Evolutionary conservation across 2,888 invertebrate genomes (phyloP), one percentile per base, ranked within the genome.

Genomic region (Thereva nobilitata): DNA sequence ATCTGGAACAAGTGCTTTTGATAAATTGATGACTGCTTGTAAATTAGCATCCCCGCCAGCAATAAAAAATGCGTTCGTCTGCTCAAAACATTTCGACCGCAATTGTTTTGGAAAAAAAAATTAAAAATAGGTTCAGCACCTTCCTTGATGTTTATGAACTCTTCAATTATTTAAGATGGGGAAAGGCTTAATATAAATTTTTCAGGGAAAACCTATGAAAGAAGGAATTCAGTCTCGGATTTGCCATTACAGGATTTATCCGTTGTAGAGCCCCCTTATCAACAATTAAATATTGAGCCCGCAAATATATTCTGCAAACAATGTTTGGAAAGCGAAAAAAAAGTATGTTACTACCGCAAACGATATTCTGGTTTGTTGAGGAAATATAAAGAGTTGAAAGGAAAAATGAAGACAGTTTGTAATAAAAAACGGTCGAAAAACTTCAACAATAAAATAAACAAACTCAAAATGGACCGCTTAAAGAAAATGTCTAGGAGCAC

Each of bases 281-380:
- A 7, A 7, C 3, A 5, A 45, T 9, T 10, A 10, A 9, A 45
- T 45, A 5, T 9, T 10, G 45, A 45, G 10, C 5, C 10, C 5
- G 1, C 9, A 1, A n/a, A 5, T 10, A 7, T n/a, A 9, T 34
- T 4, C 34, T 66, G 66, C n/a, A 12, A 66, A 6, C 37, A 34
- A 34, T 66, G 66, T 44, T 50, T 56, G 5, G 34, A 57, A 42
- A 49, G 50, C 12, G 38, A 47, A 57, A 49, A 66, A 54, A 50
- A 44, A 12, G 42, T 55, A 8, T 9, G 6, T 35, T 55, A 7
- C 3, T 65, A 64, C 44, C 41, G 42, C 4, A 45, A 37, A 42
- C 38, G 55, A 40, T 55, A 55, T 37, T 5, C 34, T 34, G 45
- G 44, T 34, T n/a, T 45, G 3, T 38, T 41, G 8, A 23, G 47